A percentile compares a stretch with the other conserved stretches of the same genome.
These are phyloP conservation scores for Sterna hirundo DNA, from an alignment of 2,113 vertebrate species.

Conservation along the genomic window DNA sequence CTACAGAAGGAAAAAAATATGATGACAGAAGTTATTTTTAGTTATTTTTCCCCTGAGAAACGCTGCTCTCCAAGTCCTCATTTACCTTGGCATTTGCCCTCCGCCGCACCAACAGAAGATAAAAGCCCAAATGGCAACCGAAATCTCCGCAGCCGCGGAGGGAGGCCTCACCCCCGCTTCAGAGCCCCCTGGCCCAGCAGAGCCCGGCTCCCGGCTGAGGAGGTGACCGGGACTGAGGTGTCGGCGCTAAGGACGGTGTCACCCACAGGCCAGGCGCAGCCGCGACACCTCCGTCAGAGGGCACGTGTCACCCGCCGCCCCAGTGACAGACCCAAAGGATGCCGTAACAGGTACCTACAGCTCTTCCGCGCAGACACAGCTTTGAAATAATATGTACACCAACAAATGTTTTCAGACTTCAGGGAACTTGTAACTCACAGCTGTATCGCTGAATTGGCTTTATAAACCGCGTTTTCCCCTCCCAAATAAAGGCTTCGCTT, in stretches of 20 bases:
- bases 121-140: background rate
- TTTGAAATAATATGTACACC: background rate
- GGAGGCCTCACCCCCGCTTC: background rate
- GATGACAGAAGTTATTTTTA: background rate
- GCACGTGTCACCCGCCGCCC: too few species aligned
- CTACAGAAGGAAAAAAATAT: background rate
- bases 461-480: background rate
- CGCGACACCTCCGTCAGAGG: accelerated
- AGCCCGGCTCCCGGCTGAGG: background rate
- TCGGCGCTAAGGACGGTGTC: background rate
- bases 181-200: background rate
- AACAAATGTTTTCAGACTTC: background rate
- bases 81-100: background rate
- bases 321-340: background rate
- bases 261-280: background rate
- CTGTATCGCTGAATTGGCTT: background rate
- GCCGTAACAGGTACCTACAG: background rate
- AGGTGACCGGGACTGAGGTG: background rate
- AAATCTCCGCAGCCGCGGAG: background rate
- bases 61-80: background rate
- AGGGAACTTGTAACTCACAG: background rate
- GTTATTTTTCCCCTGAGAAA: background rate
- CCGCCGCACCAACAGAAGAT: background rate
- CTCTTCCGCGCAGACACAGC: background rate
- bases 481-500: background rate